These are phyloP conservation scores for Oxyruncus cristatus DNA, from an alignment of 2,113 vertebrate genomes.

Conservation along the genomic window DNA sequence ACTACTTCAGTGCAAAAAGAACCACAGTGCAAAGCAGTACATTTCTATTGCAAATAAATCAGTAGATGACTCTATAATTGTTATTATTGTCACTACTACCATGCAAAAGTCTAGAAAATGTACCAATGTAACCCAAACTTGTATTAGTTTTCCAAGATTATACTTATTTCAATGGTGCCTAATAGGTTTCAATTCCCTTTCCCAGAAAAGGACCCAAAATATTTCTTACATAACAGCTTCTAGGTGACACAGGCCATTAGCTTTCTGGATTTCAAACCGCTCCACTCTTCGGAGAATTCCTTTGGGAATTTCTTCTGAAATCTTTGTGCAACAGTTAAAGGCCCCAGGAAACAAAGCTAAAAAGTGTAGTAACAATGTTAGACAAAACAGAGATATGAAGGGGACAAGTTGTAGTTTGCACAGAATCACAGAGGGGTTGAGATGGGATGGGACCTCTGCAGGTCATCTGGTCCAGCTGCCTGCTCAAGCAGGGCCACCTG, in stretches of 20 bases:
- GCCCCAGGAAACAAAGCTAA: conserved; percentile 72
- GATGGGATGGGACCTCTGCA: background rate
- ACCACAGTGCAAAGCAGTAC: background rate
- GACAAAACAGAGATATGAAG: background rate
- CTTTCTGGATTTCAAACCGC: conserved; percentile 65
- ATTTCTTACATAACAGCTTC: conserved; percentile 76
- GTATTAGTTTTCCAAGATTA: background rate
- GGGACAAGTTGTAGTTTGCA: background rate
- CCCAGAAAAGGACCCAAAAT: background rate
- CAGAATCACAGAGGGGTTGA: background rate
- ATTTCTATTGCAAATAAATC: background rate
- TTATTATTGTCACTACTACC: background rate
- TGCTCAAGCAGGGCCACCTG: background rate
- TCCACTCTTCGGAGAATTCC: conserved; percentile 65
- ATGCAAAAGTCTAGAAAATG: background rate
- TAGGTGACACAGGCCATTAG: conserved; percentile 66
- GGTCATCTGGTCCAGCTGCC: background rate
- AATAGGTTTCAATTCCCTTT: background rate
- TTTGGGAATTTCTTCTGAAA: conserved; percentile 62
- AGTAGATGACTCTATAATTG: background rate
- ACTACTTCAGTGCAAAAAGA: background rate
- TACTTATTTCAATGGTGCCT: background rate
- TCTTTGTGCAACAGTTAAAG: conserved; percentile 69
- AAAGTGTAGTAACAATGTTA: conserved; percentile 22
- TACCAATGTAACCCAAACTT: background rate